Conservation (phyloP, 2,797 vertebrate species). For the Meriones psammophilus region DNA sequence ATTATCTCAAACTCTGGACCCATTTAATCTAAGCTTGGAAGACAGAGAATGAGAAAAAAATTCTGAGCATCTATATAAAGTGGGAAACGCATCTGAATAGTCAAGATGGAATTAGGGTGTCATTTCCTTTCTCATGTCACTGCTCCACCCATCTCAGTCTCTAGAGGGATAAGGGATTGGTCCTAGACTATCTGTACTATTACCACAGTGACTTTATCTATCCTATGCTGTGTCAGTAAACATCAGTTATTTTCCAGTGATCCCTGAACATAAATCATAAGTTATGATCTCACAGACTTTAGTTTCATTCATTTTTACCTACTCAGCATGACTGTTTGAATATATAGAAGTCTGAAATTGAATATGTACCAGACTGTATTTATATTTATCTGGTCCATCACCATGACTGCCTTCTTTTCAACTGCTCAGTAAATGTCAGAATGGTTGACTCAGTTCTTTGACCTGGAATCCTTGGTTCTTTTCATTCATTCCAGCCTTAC, state of each 20-base stretch:
- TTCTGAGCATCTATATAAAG: background rate
- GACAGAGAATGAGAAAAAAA: background rate
- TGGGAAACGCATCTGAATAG: background rate
- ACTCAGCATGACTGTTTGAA: background rate
- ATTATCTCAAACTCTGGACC: background rate
- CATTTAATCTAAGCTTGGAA: background rate
- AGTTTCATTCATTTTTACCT: background rate
- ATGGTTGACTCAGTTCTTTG: background rate
- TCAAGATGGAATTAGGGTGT: background rate
- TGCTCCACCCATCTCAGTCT: background rate
- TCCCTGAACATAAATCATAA: background rate
- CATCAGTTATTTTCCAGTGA: background rate
- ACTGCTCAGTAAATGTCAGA: background rate
- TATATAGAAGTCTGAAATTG: background rate
- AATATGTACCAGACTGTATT: background rate
- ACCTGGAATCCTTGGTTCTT: background rate
- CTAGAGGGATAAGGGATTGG: background rate
- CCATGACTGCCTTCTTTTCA: background rate
- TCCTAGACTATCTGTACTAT: background rate
- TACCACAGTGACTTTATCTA: background rate
- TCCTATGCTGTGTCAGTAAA: background rate
- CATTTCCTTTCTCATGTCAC: background rate
- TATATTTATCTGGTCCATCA: background rate
- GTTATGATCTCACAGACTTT: background rate
- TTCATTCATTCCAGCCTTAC: background rate